Base-by-base conservation (phyloP, 1,140 invertebrate genomes). In the Papilio helenus region DNA sequence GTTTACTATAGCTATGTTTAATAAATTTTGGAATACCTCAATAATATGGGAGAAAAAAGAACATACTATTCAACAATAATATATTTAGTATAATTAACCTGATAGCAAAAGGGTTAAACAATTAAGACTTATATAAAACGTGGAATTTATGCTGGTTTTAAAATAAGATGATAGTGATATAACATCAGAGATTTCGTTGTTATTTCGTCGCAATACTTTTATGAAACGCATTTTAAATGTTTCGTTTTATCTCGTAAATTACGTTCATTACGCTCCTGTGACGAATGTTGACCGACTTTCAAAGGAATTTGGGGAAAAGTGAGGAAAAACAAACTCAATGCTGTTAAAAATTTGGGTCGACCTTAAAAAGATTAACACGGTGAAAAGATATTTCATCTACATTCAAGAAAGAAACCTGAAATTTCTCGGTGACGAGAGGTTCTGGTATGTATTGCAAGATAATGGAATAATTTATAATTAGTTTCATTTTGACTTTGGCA, bases 201-300 rank as follows among this genome's bases (percentile, higher is more conserved):
- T 72, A 72, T 49, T 74, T 20, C 72, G 72, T 18, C 72, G 72
- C 72, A 44, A 49, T 74, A 16, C 72, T 3, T 74, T 74, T 74
- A 74, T 74, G 44, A 49, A 49, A 46, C 44, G 42, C 39, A 26
- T 14, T 42, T 44, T 74, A 74, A 74, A 74, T 74, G 42, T 74
- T 74, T 74, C 72, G 72, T 44, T 74, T 49, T 29, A 74, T 46
- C n/a, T 49, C 72, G 72, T 74, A 74, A 23, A 74, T 74, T 23
- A 49, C 72, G 39, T 29, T 74, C 72, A 74, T 74, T 74, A 74
- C 29, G 42, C 72, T 26, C 72, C 42, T 44, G 72, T 74, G 72
- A 74, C 72, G 72, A 49, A 74, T 49, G 72, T 44, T 74, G 72
- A 74, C 72, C 72, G 72, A 74, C 42, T 74, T 74, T 74, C 12